Base-by-base conservation (phyloP, 2,113 vertebrate genomes). In the Salvelinus sp. region DNA sequence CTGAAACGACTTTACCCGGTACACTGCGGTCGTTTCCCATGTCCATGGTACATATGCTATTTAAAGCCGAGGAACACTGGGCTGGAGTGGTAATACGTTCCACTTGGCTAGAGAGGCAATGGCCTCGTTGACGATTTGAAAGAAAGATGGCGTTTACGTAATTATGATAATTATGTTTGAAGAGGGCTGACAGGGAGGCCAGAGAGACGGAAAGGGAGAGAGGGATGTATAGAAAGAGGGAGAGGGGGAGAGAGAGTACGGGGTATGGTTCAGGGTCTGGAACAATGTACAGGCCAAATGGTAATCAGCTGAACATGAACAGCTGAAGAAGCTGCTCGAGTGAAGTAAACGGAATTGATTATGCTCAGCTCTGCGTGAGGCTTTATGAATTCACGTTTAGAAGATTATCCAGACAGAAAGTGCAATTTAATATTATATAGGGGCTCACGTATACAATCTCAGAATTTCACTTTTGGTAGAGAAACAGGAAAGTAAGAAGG, bases 141-240 rank as follows among this genome's bases (percentile, higher is more conserved):
- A 71, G 69, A 78, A 85, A 86, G 81, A 83, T 82, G 82, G 81
- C 79, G 69, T 50, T 66, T 4, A 71, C 73, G 69, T 87, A 87
- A 90, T 90, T 84, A 85, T 80, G 82, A 85, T 84, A 90, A 87
- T 90, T 87, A 90, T 60, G 73, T 30, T 63, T 67, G 76, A 82
- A 76, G 82, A 87, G 76, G 82, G 85, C 82, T 79, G 86, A 68
- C 72, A 71, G 63, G 5, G 33, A 74, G 47, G 63, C 54, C 44
- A 73, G 69, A 77, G 27, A 47, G 33, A 63, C 0, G 70, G 66
- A 58, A 25, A 67, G 64, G 54, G 27, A 71, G 33, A 16, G 6
- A 23, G 50, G 38, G 50, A 22, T 6, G 66, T 58, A 38, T 28
- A 63, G n/a, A 47, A 6, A 1, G n/a, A 48, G 68, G n/a, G 2